phyloP scores from a whole-genome alignment of 2,113 vertebrate species.

The Sphyrna mokarran region DNA sequence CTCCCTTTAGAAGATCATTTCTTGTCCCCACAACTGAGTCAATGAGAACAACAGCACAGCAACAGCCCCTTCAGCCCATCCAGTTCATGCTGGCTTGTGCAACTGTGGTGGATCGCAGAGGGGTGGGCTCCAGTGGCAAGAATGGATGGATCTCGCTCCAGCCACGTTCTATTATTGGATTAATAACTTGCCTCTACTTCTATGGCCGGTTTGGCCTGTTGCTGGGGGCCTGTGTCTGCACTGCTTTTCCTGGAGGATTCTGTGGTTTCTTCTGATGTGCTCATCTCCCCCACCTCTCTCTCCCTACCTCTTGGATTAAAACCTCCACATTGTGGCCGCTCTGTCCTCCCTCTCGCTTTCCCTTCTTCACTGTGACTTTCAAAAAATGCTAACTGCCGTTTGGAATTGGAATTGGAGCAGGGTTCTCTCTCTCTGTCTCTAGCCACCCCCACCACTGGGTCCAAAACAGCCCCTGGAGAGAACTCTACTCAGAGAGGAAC shows the following conservation, averaged over 20 bases:
- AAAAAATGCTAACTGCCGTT: neutral
- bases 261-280: neutral
- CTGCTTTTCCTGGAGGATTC: neutral
- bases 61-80: too few species aligned
- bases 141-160: neutral
- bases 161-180: too few species aligned
- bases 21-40: too few species aligned
- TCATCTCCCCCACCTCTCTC: neutral
- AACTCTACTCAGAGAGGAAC: too few species aligned
- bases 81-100: too few species aligned
- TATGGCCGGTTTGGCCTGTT: too few species aligned
- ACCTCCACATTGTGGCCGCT: neutral
- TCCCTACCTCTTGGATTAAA: neutral
- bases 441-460: neutral
- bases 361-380: neutral
- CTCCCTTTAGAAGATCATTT: neutral
- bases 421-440: too few species aligned
- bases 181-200: neutral
- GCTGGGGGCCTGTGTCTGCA: fast-evolving
- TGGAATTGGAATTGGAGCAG: neutral
- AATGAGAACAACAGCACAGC: too few species aligned
- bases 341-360: neutral
- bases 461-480: too few species aligned
- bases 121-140: too few species aligned
- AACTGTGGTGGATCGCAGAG: too few species aligned